Conservation (phyloP, 2,888 invertebrate species). For the Miltochrista miniata region DNA sequence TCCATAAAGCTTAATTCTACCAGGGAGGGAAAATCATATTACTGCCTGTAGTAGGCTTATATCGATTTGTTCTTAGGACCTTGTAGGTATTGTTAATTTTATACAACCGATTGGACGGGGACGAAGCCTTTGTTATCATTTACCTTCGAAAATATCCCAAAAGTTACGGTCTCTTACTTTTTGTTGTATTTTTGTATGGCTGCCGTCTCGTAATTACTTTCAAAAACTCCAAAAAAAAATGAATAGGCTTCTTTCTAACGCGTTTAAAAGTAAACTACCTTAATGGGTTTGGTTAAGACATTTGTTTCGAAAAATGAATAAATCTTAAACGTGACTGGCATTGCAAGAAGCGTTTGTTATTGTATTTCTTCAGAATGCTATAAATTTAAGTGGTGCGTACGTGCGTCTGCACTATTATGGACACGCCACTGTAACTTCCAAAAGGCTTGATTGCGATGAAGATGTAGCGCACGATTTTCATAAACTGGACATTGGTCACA, state of each 20-base stretch:
- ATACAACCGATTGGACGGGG: constrained; percentile 29
- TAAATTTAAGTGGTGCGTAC: too few relatives aligned
- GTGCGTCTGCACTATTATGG: too few relatives aligned
- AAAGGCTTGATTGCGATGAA: too few relatives aligned
- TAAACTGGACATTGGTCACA: too few relatives aligned
- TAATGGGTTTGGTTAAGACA: too few relatives aligned
- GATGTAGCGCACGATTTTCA: too few relatives aligned
- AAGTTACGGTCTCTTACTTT: constrained; percentile 12
- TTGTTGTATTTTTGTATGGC: not conserved
- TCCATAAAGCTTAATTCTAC: constrained; percentile 35
- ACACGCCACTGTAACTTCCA: too few relatives aligned
- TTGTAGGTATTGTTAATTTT: constrained; percentile 41
- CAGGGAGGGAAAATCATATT: constrained; percentile 39
- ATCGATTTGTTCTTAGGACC: constrained; percentile 50
- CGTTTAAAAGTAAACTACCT: too few relatives aligned
- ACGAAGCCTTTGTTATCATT: constrained; percentile 35
- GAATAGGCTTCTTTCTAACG: not conserved
- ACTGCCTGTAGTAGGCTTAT: constrained; percentile 43
- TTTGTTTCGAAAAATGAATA: too few relatives aligned
- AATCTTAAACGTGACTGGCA: too few relatives aligned
- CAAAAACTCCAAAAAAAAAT: not conserved
- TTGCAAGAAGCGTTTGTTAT: too few relatives aligned
- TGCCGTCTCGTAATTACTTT: constrained; percentile 1
- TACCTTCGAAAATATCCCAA: constrained; percentile 24
- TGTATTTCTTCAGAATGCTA: too few relatives aligned